phyloP scores from a whole-genome alignment of 2,888 invertebrate genomes.

The Diadromus collaris region DNA sequence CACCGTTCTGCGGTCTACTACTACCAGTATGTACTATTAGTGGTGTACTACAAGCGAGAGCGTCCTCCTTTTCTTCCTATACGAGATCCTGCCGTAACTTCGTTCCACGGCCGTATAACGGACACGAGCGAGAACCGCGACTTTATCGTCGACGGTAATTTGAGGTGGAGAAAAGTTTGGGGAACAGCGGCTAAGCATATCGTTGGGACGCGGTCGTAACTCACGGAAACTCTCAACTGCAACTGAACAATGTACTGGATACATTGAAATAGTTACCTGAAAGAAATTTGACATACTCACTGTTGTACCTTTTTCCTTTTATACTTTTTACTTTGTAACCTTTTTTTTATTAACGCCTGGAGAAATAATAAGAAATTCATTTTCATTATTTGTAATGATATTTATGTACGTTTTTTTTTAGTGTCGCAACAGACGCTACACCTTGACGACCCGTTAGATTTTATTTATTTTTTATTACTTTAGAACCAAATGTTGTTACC shows the following conservation, averaged over 20 bases:
- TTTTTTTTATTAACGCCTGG: no score
- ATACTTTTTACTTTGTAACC: background rate
- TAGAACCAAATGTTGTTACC: background rate
- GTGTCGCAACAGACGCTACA: background rate
- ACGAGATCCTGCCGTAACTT: conserved; percentile 37
- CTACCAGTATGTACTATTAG: conserved; percentile 56
- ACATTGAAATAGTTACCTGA: background rate
- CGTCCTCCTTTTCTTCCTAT: conserved; percentile 45
- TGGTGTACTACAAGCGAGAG: conserved; percentile 47
- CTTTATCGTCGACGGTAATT: conserved; percentile 34
- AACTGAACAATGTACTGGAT: background rate
- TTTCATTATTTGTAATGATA: background rate
- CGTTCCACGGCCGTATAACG: conserved; percentile 24
- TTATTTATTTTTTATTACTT: background rate
- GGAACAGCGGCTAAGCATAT: conserved; percentile 50
- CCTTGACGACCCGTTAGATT: background rate
- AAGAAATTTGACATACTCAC: background rate
- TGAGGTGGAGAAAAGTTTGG: conserved; percentile 56
- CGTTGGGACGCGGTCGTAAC: conserved; percentile 47
- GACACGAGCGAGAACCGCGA: conserved; percentile 5
- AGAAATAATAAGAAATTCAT: background rate
- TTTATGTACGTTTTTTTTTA: background rate
- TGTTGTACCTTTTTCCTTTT: background rate
- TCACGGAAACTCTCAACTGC: conserved; percentile 1
- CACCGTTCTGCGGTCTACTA: conserved; percentile 54